Base-by-base conservation (phyloP, 2,113 vertebrate genomes). In the Chamaetylas fuelleborni region DNA sequence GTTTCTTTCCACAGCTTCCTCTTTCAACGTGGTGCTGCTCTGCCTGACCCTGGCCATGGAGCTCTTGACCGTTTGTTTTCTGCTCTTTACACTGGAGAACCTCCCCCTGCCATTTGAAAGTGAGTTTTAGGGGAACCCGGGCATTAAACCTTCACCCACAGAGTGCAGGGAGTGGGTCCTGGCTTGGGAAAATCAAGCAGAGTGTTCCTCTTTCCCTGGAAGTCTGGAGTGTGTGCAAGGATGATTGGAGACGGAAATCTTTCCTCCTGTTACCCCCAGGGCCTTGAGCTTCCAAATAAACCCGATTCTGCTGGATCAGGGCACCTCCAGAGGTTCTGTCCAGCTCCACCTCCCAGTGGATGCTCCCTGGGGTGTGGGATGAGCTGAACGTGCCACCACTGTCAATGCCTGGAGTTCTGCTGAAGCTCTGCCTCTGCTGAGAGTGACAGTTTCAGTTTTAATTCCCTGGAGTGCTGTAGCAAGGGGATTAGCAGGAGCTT, bases 31-130 rank as follows among this genome's bases (percentile, higher is more conserved):
- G 67, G 98, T 99, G 86, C 96, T 99, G 42, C 88, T 99, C 91
- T 95, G 97, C 82, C 74, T 98, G 86, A 98, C 98, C 67, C 65
- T 95, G 36, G 62, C 97, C 53, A 98, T 99, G 98, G 98, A 99
- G 96, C 90, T 98, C 36, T 56, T 98, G 87, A 87, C 98, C 19
- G 34, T 99, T 67, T 99, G 98, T 88, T 98, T 99, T 56, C 98
- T 99, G 48, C 98, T 99, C 56, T 99, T 98, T 56, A 98, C 98
- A 0, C 23, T 98, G 90, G 95, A 97, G n/a, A 97, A 19, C 20
- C 98, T 99, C 13, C 98, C 98, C 50, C 96, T 98, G 90, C 87
- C 96, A 2, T 96, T 99, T 38, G 98, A 99, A 97, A 98, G 99
- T 99, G 97, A 97, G 97, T 87, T 64, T 40, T 25, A 16, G 40